A percentile compares a stretch with the other conserved stretches of the same genome.
phyloP scores from a whole-genome alignment of 2,888 invertebrate genomes.

The Torymus aiolomorphi region DNA sequence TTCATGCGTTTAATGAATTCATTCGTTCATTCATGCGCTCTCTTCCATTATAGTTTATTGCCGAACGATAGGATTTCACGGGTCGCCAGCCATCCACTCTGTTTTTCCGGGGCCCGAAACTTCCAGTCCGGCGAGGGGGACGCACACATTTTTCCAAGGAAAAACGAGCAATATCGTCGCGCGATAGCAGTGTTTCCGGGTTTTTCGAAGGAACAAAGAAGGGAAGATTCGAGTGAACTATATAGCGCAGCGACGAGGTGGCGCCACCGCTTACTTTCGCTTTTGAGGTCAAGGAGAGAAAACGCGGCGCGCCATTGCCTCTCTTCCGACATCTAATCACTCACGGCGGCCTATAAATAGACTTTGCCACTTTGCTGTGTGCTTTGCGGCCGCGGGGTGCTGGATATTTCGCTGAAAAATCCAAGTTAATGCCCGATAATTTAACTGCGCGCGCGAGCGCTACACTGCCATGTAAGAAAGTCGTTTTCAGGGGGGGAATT shows the following conservation, averaged over 20 bases:
- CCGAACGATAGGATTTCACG: conserved; percentile 60
- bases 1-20: conserved; percentile 66
- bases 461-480: no score
- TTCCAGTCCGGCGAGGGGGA: no score
- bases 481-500: no score
- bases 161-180: no score
- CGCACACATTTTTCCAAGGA: background rate
- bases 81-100: conserved; percentile 38
- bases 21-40: conserved; percentile 58
- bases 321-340: conserved; percentile 44
- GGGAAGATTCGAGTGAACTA: background rate
- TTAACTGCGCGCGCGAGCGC: background rate
- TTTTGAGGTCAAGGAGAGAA: conserved; percentile 53
- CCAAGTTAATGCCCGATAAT: background rate
- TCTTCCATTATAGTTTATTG: conserved; percentile 67
- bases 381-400: background rate
- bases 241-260: no score
- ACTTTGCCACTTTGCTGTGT: conserved; percentile 1
- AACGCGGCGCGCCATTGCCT: conserved; percentile 17
- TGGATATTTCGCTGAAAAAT: conserved; percentile 10
- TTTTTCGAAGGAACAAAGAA: background rate
- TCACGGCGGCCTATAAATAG: conserved; percentile 45
- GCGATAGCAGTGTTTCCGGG: no score
- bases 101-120: no score
- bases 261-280: conserved; percentile 17